These are phyloP conservation scores for Sarcoramphus papa DNA, from an alignment of 2,797 vertebrate species.

Conservation along the genomic window DNA sequence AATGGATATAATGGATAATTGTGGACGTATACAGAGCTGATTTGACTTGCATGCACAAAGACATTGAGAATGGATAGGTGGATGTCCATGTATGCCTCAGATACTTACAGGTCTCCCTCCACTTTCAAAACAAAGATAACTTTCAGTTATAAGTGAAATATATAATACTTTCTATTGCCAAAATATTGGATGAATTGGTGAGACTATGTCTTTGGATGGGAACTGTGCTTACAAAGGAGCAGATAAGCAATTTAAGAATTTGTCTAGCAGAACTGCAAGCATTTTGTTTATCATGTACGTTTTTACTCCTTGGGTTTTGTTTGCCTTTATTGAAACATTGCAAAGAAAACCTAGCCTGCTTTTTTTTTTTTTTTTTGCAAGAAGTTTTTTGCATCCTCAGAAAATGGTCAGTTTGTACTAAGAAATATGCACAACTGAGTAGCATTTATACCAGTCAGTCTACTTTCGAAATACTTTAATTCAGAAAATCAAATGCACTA, in stretches of 20 bases:
- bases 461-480: neutral
- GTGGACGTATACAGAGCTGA: fast-evolving
- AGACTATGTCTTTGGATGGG: neutral
- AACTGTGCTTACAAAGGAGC: neutral
- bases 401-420: neutral
- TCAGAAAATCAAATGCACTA: neutral
- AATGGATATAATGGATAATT: neutral
- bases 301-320: neutral
- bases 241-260: neutral
- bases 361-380: neutral
- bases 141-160: neutral
- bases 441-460: neutral
- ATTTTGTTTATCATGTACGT: neutral
- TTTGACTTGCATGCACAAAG: neutral
- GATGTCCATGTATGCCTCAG: neutral
- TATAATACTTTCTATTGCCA: neutral
- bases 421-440: neutral
- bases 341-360: neutral
- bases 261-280: neutral
- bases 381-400: neutral
- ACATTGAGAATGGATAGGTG: neutral
- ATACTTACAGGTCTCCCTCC: neutral
- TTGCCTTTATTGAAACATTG: neutral
- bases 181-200: neutral
- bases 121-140: neutral